Percentiles rank a stretch among this genome's conserved stretches.
Conservation (phyloP, 2,888 invertebrate species). For the Dryomyza anilis region DNA sequence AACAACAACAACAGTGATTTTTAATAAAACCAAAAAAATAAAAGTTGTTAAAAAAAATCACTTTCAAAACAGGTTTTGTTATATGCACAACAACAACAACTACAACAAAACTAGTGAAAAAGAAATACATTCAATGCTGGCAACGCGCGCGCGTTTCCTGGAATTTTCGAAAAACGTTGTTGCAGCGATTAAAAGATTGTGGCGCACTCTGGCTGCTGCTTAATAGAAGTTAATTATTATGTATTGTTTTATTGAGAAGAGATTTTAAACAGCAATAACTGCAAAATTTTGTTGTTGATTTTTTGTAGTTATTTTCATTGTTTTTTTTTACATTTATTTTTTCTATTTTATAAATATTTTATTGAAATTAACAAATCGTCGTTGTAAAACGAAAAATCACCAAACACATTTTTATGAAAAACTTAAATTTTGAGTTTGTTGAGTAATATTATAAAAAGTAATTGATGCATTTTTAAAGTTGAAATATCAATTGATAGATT, state of each 20-base stretch:
- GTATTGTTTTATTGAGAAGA: too few relatives aligned
- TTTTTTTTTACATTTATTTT: neutral
- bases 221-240: too few relatives aligned
- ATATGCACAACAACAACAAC: slow-evolving; percentile 10
- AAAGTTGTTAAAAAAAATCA: slow-evolving; percentile 23
- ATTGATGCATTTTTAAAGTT: too few relatives aligned
- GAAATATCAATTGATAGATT: too few relatives aligned
- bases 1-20: slow-evolving; percentile 18
- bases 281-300: neutral
- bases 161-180: slow-evolving; percentile 19
- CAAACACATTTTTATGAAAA: too few relatives aligned
- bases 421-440: too few relatives aligned
- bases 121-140: slow-evolving; percentile 1
- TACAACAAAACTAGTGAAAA: neutral
- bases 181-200: slow-evolving; percentile 17
- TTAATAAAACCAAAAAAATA: neutral
- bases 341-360: neutral
- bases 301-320: neutral
- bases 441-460: too few relatives aligned
- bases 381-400: too few relatives aligned
- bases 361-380: too few relatives aligned
- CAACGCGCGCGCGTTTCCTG: slow-evolving; percentile 25
- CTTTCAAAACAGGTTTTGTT: slow-evolving; percentile 41
- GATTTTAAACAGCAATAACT: too few relatives aligned
- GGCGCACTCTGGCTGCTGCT: too few relatives aligned